Conservation (phyloP, 2,888 invertebrate genomes). For the Mamestra brassicae region DNA sequence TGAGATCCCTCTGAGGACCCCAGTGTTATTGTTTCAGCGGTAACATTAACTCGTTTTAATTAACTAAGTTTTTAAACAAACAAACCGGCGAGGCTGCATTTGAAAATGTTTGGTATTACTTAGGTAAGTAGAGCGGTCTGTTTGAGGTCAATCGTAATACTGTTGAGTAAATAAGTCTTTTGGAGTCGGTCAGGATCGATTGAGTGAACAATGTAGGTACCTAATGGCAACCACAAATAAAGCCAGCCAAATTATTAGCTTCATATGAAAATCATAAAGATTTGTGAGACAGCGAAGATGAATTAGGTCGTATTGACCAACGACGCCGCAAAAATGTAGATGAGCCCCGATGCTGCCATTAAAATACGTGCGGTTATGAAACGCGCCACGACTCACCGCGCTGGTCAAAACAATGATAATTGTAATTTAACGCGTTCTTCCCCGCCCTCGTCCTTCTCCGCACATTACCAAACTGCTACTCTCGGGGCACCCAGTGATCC, state of each 20-base stretch:
- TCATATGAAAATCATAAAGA: constrained; percentile 28
- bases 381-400: constrained; percentile 65
- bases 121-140: constrained; percentile 39
- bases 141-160: constrained; percentile 23
- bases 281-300: constrained; percentile 16
- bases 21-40: constrained; percentile 71
- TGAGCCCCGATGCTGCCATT: constrained; percentile 47
- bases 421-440: constrained; percentile 80
- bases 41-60: constrained; percentile 81
- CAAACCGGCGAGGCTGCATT: constrained; percentile 66
- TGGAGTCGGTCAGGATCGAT: neutral
- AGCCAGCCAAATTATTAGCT: constrained; percentile 10
- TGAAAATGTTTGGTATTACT: constrained; percentile 66
- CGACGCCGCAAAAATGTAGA: constrained; percentile 40
- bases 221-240: constrained; percentile 17
- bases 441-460: constrained; percentile 48
- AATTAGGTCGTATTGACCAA: constrained; percentile 29
- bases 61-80: constrained; percentile 80
- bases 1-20: constrained; percentile 60
- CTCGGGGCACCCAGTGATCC: constrained; percentile 76
- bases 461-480: constrained; percentile 66
- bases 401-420: constrained; percentile 81
- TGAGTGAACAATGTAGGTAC: constrained; percentile 3
- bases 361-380: constrained; percentile 70
- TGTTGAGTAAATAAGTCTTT: constrained; percentile 21